phyloP scores from a whole-genome alignment of 2,888 invertebrate genomes.

The Chirona hameri region DNA sequence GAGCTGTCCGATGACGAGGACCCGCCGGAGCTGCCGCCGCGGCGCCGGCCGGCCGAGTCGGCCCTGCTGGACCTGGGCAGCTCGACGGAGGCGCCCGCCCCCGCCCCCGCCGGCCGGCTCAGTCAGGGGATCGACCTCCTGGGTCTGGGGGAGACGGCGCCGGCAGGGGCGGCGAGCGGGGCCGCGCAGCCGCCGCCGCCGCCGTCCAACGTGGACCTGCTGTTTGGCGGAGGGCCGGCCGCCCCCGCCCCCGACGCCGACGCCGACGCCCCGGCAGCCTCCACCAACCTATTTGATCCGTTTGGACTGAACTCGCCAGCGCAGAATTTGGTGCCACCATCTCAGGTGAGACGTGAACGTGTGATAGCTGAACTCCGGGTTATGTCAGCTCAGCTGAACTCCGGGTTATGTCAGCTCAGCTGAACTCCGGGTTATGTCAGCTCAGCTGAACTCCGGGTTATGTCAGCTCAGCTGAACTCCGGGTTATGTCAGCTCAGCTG shows the following conservation, averaged over 20 bases:
- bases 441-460: too few species aligned
- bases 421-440: too few species aligned
- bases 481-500: too few species aligned
- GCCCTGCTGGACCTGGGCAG: neutral
- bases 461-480: too few species aligned
- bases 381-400: too few species aligned
- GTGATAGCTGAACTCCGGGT: too few species aligned
- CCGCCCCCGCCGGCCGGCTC: neutral
- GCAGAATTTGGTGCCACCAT: neutral
- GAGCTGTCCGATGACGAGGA: conserved; percentile 26
- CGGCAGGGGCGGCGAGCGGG: neutral
- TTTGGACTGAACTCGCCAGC: conserved; percentile 1
- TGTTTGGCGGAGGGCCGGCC: neutral
- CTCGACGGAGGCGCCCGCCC: neutral
- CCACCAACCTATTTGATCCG: conserved; percentile 4
- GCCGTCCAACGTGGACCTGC: conserved; percentile 1
- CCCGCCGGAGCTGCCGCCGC: conserved; percentile 14
- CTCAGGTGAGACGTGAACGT: neutral
- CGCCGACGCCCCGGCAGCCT: neutral
- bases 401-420: too few species aligned
- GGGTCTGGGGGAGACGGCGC: neutral
- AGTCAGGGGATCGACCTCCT: neutral
- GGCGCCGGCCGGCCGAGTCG: neutral
- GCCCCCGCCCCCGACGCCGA: neutral
- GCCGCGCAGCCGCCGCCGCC: conserved; percentile 3